Base-by-base conservation (phyloP, 2,888 invertebrate genomes). In the Nematopogon swammerdamellus region DNA sequence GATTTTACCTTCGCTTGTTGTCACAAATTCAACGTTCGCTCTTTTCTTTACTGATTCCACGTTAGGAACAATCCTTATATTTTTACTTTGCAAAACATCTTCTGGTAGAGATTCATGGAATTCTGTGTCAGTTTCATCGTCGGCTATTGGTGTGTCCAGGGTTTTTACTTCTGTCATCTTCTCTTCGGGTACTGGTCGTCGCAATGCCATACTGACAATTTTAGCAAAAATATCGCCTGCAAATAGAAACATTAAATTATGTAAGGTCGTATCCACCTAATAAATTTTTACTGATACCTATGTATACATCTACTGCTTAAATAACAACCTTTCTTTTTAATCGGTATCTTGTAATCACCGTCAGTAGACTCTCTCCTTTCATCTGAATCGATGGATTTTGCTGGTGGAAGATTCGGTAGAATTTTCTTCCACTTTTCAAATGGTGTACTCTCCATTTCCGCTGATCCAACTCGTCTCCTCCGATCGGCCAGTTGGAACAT, bases 401-500 rank as follows among this genome's bases (percentile, higher is more conserved):
- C 80, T 18, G 77, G 62, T 2, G 85, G 85, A 25, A 86, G 63
- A 10, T 77, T 77, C 3, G 85, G 85, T 16, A 89, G 59, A 14
- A 89, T 81, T 61, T 85, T 88, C 58, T 86, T 88, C 89, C 89
- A 89, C 59, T 85, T 82, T 1, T 82, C 72, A 58, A 86, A 85
- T 1, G 87, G 84, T 1, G 84, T 72, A 62, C 82, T 82, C 57
- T 85, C 84, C 64, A 84, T 65, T 59, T 85, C 82, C 48, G 85
- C 69, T 51, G 85, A 77, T 53, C 80, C 70, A 60, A 70, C 73
- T 50, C 83, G 60, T 62, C 82, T 63, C 62, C 86, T 66, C 55
- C 84, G 85, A 57, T 90, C 95, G 0, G 89, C 95, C 59, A 95
- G 80, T 72, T 92, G 92, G 61, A 95, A 95, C 84, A 96, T 91